Base-by-base conservation (phyloP, 2,888 invertebrate species). In the Mesorhabditis spiculigera region DNA sequence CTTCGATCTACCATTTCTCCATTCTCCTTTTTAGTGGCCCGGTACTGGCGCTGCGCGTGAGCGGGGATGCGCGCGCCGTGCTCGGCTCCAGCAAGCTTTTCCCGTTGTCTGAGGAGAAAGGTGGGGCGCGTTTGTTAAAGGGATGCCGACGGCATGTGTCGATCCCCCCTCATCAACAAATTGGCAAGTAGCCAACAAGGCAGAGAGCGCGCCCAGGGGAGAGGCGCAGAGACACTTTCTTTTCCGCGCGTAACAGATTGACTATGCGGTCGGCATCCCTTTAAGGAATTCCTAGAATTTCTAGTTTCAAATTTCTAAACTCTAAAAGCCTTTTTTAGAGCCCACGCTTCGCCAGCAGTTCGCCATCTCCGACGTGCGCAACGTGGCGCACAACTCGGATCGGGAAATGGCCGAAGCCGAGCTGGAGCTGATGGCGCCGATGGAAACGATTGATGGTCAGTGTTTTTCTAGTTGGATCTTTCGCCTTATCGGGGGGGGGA, bases 301-400 rank as follows among this genome's bases (percentile, higher is more conserved):
- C 91, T 93, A 0, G 91, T 93, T 73, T 92, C 91, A 84, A 90
- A 90, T 70, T 90, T 91, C 69, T 94, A 94, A 50, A 50, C n/a
- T 50, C 58, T n/a, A 50, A 50, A 50, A 0, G 28, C 28, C 28
- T 28, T 28, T 28, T 50, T 50, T 50, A 50, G 58, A 50, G 8
- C 86, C 91, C 68, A 90, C 91, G 68, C 90, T 96, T 74, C 89
- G 96, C 80, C 93, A 93, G 3, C 88, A 89, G 84, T 93, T 91
- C 88, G 95, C 95, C 0, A 88, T 95, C 28, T 93, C 95, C 0
- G 96, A 96, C 86, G 95, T 96, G 0, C 90, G 95, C 81, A 96
- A 96, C 89, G 93, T 93, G 3, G 91, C 92, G 8, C 96, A 96
- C 88, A 95, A 95, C 16, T 94, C 95, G 86, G 41, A 62, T 41